Evolutionary conservation across 1,140 invertebrate species (phyloP).

Genomic region (Cepaea nemoralis): DNA sequence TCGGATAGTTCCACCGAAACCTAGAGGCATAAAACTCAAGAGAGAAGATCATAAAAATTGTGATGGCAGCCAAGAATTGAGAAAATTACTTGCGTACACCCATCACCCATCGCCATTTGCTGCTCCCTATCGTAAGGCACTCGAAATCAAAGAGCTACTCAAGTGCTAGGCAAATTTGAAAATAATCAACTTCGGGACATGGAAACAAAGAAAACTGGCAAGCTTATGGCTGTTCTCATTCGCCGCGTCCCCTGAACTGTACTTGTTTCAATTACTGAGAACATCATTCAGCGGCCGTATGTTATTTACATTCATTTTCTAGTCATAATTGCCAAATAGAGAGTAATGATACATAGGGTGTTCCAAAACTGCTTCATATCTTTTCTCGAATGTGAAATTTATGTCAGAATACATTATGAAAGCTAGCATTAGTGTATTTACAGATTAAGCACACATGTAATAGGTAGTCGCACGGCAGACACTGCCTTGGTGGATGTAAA

Average conservation of each 20-base stretch:
- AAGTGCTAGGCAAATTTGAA: constrained; percentile 18
- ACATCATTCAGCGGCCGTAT: too few species aligned
- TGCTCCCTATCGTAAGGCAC: background rate
- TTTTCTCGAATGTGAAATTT: too few species aligned
- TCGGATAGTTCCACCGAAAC: background rate
- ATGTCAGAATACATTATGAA: too few species aligned
- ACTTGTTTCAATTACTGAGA: constrained; percentile 14
- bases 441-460: too few species aligned
- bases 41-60: background rate
- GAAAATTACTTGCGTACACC: background rate
- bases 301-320: too few species aligned
- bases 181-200: constrained; percentile 2
- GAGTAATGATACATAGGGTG: too few species aligned
- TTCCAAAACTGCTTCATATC: too few species aligned
- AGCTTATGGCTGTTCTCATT: background rate
- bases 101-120: background rate
- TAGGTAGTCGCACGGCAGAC: too few species aligned
- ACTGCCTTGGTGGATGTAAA: too few species aligned
- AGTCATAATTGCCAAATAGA: too few species aligned
- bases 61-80: constrained; percentile 7
- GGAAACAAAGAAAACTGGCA: background rate
- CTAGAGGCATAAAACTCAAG: background rate
- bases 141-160: constrained; percentile 10
- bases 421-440: too few species aligned
- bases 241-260: background rate